Conservation (phyloP, 1,140 invertebrate species). For the Micrasema minimum region DNA sequence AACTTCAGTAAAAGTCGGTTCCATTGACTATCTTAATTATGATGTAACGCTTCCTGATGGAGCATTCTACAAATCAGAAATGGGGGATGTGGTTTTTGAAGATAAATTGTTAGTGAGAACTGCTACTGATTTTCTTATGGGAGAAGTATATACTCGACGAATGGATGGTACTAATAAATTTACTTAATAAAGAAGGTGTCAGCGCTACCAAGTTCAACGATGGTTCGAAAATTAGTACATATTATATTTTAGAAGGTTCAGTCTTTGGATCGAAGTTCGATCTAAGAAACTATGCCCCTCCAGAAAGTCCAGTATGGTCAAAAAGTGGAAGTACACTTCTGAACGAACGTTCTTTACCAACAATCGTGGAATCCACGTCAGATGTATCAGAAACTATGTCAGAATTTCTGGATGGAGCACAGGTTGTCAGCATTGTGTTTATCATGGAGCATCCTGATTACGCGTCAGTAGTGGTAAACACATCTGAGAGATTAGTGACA, state of each 20-base stretch:
- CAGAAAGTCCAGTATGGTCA: neutral
- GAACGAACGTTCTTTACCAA: neutral
- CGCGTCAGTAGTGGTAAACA: constrained; percentile 64
- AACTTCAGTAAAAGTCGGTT: neutral
- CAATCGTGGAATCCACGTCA: neutral
- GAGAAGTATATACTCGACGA: constrained; percentile 66
- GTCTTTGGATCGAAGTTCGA: too few species aligned
- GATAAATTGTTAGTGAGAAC: constrained; percentile 32
- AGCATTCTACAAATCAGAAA: constrained; percentile 7
- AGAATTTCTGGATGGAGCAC: constrained; percentile 59
- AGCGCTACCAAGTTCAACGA: constrained; percentile 63
- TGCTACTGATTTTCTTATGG: constrained; percentile 63
- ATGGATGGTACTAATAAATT: constrained; percentile 67
- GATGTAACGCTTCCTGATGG: constrained; percentile 16
- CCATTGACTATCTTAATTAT: constrained; percentile 4
- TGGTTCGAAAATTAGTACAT: constrained; percentile 65
- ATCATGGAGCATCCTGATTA: constrained; percentile 67
- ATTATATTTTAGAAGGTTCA: constrained; percentile 52
- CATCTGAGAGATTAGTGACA: constrained; percentile 56
- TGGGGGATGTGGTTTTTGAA: neutral
- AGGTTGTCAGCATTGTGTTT: constrained; percentile 59
- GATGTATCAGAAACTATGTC: too few species aligned
- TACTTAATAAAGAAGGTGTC: constrained; percentile 66
- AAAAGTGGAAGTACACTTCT: neutral
- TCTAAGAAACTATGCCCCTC: too few species aligned